phyloP scores from a whole-genome alignment of 1,140 invertebrate genomes.

The Hypsibius dujardini region DNA sequence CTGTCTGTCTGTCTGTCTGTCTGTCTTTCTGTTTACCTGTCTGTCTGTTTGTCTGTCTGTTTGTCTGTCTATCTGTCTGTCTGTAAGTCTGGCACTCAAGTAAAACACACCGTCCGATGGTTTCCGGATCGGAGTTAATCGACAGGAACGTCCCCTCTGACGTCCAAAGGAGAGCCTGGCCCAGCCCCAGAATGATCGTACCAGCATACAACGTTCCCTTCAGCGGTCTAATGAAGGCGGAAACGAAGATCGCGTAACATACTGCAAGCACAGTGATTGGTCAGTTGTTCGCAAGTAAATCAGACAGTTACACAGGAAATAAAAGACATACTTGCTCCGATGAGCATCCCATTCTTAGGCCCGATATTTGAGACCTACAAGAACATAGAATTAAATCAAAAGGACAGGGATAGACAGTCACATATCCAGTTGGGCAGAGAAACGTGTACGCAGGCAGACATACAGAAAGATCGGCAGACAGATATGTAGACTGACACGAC shows the following conservation, averaged over 20 bases:
- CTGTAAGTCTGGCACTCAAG: too few relatives aligned
- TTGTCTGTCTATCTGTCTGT: too few relatives aligned
- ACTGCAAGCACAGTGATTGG: not conserved
- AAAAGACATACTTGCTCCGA: constrained; percentile 40
- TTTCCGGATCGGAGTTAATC: constrained; percentile 62
- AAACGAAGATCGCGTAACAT: constrained; percentile 9
- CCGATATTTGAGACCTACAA: constrained; percentile 51
- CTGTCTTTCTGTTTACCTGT: too few relatives aligned
- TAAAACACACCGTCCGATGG: constrained; percentile 40
- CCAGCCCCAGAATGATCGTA: not conserved
- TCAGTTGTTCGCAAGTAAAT: not conserved
- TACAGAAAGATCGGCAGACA: too few relatives aligned
- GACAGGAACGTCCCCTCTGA: constrained; percentile 85
- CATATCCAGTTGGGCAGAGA: too few relatives aligned
- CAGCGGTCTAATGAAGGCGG: constrained; percentile 3
- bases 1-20: too few relatives aligned
- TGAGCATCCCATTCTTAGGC: constrained; percentile 61
- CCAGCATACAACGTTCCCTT: not conserved
- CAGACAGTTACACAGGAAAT: not conserved
- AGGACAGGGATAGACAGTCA: too few relatives aligned
- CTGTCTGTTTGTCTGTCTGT: too few relatives aligned
- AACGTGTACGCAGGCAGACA: too few relatives aligned
- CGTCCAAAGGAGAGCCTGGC: constrained; percentile 31
- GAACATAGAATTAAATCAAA: not conserved
- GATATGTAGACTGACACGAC: too few relatives aligned